Base-by-base conservation (phyloP, 1,140 invertebrate species). In the Metopolophium dirhodum region DNA sequence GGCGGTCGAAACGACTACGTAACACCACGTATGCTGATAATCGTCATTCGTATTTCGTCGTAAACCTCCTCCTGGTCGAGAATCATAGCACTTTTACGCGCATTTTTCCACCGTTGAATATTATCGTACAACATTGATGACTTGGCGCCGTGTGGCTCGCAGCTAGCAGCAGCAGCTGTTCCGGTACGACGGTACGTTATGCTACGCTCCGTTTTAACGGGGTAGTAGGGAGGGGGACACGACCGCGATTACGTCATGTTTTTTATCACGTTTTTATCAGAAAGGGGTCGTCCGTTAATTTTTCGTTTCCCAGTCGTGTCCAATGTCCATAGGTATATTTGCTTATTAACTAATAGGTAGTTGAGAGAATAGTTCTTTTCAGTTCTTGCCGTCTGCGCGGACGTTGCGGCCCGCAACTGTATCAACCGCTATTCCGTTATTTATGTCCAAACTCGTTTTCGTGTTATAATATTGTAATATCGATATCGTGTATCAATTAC, bases 261-360 rank as follows among this genome's bases (percentile, higher is more conserved):
- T 88, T 88, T 35, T 88, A 88, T 88, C 87, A 88, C 49, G 87
- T 88, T 88, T 61, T 88, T 88, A 88, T 88, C 87, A 88, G n/a
- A 86, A 88, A n/a, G 87, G 85, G 87, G 87, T 88, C 47, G 87
- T 88, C 87, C 87, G 87, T 88, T 88, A 88, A 88, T 88, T 88
- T 51, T 88, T 54, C n/a, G 87, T 88, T 88, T 35, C 47, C 47
- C 47, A 88, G 47, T 51, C 47, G 87, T 88, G 87, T 47, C 41
- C 47, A 88, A 51, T 87, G 85, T 88, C 86, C 47, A 35, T 88
- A 35, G 30, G 87, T 88, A 37, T 88, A 37, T 85, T 83, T 22
- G 83, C 23, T 41, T 85, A 11, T 41, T 45, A 41, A 22, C 8
- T 85, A 41, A 11, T 85, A 77, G 6, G 30, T 77, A 77, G n/a